A percentile compares a stretch with the other conserved stretches of the same genome.
These are phyloP conservation scores for Poecilia gillii DNA, from an alignment of 2,797 vertebrate genomes.

Conservation along the genomic window DNA sequence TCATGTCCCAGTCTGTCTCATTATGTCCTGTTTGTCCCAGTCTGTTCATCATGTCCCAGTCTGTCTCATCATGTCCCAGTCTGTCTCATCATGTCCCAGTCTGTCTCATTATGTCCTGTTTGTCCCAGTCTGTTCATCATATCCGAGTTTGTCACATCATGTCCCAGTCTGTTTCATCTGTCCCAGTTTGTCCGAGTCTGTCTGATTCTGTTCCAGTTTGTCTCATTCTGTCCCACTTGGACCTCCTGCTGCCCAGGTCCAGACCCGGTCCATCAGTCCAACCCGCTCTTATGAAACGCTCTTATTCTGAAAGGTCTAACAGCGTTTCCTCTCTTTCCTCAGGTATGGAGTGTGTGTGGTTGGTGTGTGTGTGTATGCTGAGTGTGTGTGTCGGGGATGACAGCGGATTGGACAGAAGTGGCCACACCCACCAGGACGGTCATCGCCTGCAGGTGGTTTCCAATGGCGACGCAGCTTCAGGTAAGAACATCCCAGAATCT, in stretches of 20 bases:
- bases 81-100: too few species aligned
- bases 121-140: too few species aligned
- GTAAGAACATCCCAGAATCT: constrained; percentile 25
- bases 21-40: too few species aligned
- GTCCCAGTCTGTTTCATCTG: too few species aligned
- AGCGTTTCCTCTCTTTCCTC: constrained; percentile 17
- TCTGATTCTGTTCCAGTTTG: too few species aligned
- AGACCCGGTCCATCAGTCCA: background rate
- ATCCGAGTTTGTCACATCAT: too few species aligned
- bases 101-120: too few species aligned
- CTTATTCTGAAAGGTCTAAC: constrained; percentile 21
- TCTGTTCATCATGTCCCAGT: too few species aligned
- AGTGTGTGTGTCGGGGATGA: constrained; percentile 18
- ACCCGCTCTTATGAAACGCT: background rate
- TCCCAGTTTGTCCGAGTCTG: too few species aligned
- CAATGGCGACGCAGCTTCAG: constrained; percentile 40
- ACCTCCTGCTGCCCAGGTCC: background rate
- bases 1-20: too few species aligned
- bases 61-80: too few species aligned
- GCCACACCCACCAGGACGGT: constrained; percentile 37
- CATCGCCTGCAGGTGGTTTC: constrained; percentile 27
- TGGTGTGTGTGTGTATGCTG: constrained; percentile 38
- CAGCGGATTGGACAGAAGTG: constrained; percentile 23
- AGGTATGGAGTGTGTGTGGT: constrained; percentile 61
- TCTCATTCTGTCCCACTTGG: too few species aligned